phyloP scores from a whole-genome alignment of 1,140 invertebrate species.

The Zaprionus tsacasi region DNA sequence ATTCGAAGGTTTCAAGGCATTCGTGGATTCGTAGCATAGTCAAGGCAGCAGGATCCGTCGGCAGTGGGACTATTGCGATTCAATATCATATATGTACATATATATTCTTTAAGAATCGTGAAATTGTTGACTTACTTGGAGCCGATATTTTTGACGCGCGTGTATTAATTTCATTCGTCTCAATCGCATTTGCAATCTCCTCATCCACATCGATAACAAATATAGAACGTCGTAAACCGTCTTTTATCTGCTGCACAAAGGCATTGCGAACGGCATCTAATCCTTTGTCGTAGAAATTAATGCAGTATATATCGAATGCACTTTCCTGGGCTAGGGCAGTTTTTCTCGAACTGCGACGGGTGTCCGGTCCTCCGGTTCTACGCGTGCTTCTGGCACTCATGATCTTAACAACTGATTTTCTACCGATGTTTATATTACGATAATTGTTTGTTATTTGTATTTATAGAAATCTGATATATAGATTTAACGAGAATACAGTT shows the following conservation, averaged over 20 bases:
- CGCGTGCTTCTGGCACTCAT: slow-evolving; percentile 37
- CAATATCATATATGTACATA: neutral
- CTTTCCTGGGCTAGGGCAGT: accelerated
- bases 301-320: slow-evolving; percentile 51
- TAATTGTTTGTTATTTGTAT: neutral
- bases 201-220: slow-evolving; percentile 64
- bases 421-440: neutral
- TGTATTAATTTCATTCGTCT: neutral
- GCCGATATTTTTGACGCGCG: slow-evolving; percentile 24
- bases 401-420: neutral
- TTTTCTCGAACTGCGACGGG: slow-evolving; percentile 9
- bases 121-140: slow-evolving; percentile 3
- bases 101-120: too few species aligned
- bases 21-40: slow-evolving; percentile 34
- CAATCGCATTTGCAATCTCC: slow-evolving; percentile 27
- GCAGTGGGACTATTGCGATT: neutral
- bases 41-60: slow-evolving; percentile 40
- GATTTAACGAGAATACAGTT: neutral
- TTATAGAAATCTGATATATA: neutral
- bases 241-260: slow-evolving; percentile 49
- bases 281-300: slow-evolving; percentile 68
- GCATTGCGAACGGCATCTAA: slow-evolving; percentile 61
- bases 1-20: slow-evolving; percentile 44
- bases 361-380: neutral
- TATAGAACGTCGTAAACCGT: slow-evolving; percentile 48